Evolutionary conservation across 2,113 vertebrate species (phyloP).

Genomic region (Myrmecobius fasciatus): DNA sequence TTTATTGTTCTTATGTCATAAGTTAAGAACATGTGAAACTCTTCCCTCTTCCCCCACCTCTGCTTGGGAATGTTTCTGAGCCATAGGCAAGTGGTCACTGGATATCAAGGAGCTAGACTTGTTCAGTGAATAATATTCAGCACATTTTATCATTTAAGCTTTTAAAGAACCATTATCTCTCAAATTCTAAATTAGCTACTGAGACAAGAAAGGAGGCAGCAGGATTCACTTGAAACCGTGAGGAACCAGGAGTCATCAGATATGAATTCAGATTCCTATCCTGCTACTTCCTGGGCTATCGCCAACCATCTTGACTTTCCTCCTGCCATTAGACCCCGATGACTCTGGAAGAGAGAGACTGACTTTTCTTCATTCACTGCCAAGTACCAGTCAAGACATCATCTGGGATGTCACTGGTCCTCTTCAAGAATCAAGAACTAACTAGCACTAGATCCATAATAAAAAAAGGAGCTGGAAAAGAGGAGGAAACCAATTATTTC

Average conservation of each 20-base stretch:
- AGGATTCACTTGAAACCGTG: background rate
- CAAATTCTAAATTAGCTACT: background rate
- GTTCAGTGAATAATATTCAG: background rate
- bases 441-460: background rate
- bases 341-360: no score
- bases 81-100: background rate
- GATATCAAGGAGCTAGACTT: background rate
- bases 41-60: background rate
- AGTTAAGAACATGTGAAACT: background rate
- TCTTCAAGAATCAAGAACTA: no score
- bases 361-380: no score
- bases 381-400: no score
- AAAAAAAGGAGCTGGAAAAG: background rate
- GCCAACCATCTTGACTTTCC: background rate
- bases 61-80: background rate
- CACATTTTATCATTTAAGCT: background rate
- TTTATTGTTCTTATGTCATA: constrained; percentile 3
- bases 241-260: background rate
- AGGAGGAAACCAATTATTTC: background rate
- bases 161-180: background rate
- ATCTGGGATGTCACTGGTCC: no score
- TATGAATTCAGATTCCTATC: background rate
- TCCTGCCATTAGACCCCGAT: background rate
- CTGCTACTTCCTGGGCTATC: background rate
- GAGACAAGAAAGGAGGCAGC: background rate